These are phyloP conservation scores for Diachasma alloeum DNA, from an alignment of 1,140 invertebrate species.

Conservation along the genomic window DNA sequence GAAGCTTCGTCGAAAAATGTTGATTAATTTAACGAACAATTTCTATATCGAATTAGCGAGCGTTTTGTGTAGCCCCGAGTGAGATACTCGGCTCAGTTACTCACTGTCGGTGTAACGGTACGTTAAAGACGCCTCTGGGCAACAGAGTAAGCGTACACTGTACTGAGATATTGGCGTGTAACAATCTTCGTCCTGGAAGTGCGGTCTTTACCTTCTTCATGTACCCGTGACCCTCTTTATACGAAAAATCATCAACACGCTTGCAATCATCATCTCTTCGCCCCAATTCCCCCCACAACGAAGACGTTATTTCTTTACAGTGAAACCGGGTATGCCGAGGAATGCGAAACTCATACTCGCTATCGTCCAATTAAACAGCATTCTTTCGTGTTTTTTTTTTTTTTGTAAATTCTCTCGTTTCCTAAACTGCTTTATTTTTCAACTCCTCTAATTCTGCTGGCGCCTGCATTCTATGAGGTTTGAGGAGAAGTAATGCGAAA, in stretches of 20 bases:
- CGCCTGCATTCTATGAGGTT: background rate
- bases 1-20: background rate
- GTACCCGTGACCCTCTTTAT: constrained; percentile 28
- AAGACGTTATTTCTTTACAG: background rate
- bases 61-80: background rate
- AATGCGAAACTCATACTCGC: background rate
- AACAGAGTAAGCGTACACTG: background rate
- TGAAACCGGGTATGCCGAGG: background rate
- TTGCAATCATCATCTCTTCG: background rate
- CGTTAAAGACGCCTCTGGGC: constrained; percentile 2
- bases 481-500: background rate
- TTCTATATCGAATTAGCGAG: background rate
- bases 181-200: constrained; percentile 16
- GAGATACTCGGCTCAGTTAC: background rate
- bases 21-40: background rate
- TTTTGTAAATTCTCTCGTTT: background rate
- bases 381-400: background rate
- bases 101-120: constrained; percentile 15
- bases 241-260: background rate
- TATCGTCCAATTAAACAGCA: constrained; percentile 1
- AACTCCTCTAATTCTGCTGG: background rate
- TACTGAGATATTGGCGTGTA: background rate
- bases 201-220: constrained; percentile 31
- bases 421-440: background rate
- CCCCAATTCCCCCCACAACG: background rate